Evolutionary conservation across 2,888 invertebrate genomes (phyloP).

Genomic region (Deroplatys truncata): DNA sequence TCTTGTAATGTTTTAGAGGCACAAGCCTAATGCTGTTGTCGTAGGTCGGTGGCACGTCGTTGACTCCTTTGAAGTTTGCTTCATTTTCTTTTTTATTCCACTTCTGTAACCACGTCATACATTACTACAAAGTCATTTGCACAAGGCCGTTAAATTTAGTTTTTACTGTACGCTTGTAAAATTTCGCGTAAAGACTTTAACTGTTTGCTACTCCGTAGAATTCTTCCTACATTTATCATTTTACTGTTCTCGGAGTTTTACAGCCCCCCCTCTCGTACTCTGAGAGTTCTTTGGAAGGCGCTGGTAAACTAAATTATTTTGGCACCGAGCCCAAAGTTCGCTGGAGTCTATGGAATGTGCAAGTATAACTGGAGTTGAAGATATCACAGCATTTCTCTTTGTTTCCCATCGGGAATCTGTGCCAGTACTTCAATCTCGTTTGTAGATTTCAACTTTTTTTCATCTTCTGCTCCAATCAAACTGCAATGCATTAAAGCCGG

Average conservation of each 20-base stretch:
- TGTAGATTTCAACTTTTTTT: too few relatives aligned
- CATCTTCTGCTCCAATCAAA: too few relatives aligned
- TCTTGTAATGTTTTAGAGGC: not conserved
- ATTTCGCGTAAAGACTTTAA: not conserved
- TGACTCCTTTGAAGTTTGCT: not conserved
- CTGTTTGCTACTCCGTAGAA: not conserved
- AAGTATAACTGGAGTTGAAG: too few relatives aligned
- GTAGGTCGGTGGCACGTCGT: not conserved
- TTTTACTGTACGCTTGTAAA: not conserved
- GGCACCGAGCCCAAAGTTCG: not conserved
- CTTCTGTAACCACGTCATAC: not conserved
- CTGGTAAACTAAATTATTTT: too few relatives aligned
- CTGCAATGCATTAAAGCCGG: too few relatives aligned
- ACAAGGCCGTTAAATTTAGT: not conserved
- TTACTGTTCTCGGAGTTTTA: not conserved
- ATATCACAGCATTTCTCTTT: too few relatives aligned
- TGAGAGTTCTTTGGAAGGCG: too few relatives aligned
- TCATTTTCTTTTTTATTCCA: not conserved
- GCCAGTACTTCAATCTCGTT: too few relatives aligned
- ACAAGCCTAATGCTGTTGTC: not conserved
- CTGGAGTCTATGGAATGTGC: not conserved
- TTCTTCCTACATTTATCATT: not conserved
- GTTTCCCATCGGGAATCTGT: too few relatives aligned
- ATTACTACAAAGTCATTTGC: not conserved
- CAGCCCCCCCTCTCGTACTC: too few relatives aligned